Base-by-base conservation (phyloP, 2,113 vertebrate species). In the Martes martes region DNA sequence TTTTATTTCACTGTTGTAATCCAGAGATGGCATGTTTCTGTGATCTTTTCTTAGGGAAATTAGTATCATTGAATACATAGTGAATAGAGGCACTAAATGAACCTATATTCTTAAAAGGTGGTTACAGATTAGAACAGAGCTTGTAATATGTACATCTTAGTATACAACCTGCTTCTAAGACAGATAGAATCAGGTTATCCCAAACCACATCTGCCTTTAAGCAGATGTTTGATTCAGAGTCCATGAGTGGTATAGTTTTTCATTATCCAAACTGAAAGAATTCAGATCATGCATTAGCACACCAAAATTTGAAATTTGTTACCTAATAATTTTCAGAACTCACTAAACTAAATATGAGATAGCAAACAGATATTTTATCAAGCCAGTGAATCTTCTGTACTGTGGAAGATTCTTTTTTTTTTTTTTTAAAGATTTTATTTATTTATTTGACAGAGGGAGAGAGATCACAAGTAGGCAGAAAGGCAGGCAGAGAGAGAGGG, bases 21-120 rank as follows among this genome's bases (percentile, higher is more conserved):
- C 13, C 78, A 91, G 13, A 83, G 39, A 65, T 85, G 69, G 42
- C 50, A 92, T 88, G 28, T 87, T 94, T 94, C n/a, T 52, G 7
- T 92, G 33, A 76, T 74, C 5, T 80, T 87, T 95, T 89, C 83
- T 90, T 91, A 42, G 36, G 76, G 28, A 95, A 95, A 89, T 23
- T 24, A 78, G 4, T 80, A 65, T 65, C 15, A 89, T n/a, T 91
- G 80, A 90, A 36, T 80, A 74, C 50, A 4, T 11, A 87, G 42
- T 89, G 65, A 83, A 55, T 18, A 78, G 52, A 91, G 33, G 26
- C 28, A 61, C 6, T 65, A 85, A 65, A 81, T n/a, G 33, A 74
- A 28, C 1, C 21, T 47, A 4, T 42, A 19, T 50, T 52, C 19
- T 94, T 55, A 74, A 94, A 76, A 42, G 28, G 3, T 91, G 45